Conservation (phyloP, 1,140 invertebrate genomes). For the Drosophila arawakana region DNA sequence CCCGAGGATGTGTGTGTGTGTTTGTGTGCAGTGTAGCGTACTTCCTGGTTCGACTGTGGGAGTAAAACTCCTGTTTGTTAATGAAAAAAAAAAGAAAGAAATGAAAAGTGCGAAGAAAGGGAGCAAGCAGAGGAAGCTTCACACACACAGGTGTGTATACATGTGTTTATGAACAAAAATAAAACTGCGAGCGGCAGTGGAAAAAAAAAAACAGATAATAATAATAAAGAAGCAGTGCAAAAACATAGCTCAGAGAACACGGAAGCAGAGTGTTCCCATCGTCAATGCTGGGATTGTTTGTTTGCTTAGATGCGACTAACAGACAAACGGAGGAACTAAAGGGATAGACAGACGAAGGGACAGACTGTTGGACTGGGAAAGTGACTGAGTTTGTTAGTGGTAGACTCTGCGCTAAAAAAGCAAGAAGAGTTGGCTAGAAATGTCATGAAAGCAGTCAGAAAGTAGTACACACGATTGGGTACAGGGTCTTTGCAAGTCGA, state of each 20-base stretch:
- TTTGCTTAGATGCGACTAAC: conserved; percentile 28
- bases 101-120: conserved; percentile 12
- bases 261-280: conserved; percentile 52
- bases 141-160: conserved; percentile 3
- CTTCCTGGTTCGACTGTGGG: conserved; percentile 64
- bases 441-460: too few species aligned
- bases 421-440: too few species aligned
- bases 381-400: conserved; percentile 3
- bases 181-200: not conserved
- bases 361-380: not conserved
- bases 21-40: conserved; percentile 61
- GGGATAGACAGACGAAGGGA: not conserved
- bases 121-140: conserved; percentile 2
- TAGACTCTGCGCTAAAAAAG: too few species aligned
- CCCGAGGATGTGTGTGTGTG: conserved; percentile 36
- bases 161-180: conserved; percentile 25
- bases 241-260: conserved; percentile 22
- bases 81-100: conserved; percentile 52
- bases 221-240: not conserved
- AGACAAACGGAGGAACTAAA: conserved; percentile 10
- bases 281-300: conserved; percentile 41
- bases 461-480: too few species aligned
- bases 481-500: too few species aligned
- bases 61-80: conserved; percentile 61
- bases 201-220: not conserved